Base-by-base conservation (phyloP, 2,888 invertebrate genomes). In the Hedya salicella region DNA sequence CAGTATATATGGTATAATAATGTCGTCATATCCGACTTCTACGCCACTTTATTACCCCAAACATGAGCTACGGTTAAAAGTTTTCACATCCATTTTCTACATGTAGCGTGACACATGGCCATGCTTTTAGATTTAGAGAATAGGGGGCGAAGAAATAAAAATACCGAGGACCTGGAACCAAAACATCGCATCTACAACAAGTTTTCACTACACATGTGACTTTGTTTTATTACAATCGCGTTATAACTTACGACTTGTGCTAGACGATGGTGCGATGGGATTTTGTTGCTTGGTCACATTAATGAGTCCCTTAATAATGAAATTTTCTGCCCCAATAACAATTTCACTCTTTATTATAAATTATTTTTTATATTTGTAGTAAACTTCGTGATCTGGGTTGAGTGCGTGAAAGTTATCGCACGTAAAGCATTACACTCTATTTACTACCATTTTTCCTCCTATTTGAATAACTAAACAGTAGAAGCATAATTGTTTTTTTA, bases 71-170 rank as follows among this genome's bases (percentile, higher is more conserved):
- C 21, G 50, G 44, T 57, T 44, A 25, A 39, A 64, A 59, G 57
- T 64, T 64, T 63, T 48, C 57, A 21, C 57, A 64, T 57, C 42
- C 49, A 64, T 64, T 57, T 52, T 57, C 57, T 44, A 52, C 39
- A 44, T 16, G 25, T 64, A 52, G 57, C 64, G 64, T 64, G 57
- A 59, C 57, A 42, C 44, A 59, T 59, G 21, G 50, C 57, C 42
- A 44, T 63, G 54, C 54, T 54, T 48, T 48, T 16, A 25, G 25
- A 46, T 48, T 48, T 16, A 25, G 25, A 46, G 48, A 48, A 54
- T 16, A 56, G 30, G 54, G 30, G 19, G 6, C 40, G 14, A 40
- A 49, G 30, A 40, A 39, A 42, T 42, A 42, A 40, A 56, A 25
- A 42, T 14, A 19, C 21, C 32, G 32, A 16, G 9, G 2, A 11